phyloP scores from a whole-genome alignment of 2,113 vertebrate species.

The Gymnobelideus leadbeateri region DNA sequence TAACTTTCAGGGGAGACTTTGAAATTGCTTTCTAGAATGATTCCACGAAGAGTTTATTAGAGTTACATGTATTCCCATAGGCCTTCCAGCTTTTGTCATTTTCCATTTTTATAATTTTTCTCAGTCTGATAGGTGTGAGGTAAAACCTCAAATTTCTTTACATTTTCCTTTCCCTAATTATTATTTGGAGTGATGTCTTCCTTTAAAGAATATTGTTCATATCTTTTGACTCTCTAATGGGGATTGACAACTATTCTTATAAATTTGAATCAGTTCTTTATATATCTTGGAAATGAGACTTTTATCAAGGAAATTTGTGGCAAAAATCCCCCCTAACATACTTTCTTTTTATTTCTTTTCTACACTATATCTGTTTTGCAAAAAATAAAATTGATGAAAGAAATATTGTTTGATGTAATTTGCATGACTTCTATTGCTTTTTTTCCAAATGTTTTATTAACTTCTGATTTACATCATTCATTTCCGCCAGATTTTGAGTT shows the following conservation, averaged over 20 bases:
- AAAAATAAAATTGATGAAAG: not conserved
- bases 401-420: not conserved
- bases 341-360: not conserved
- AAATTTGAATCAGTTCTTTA: not conserved
- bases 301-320: not conserved
- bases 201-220: not conserved
- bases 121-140: not conserved
- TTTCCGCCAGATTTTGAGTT: too few relatives aligned
- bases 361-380: not conserved
- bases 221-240: not conserved
- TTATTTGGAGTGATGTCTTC: not conserved
- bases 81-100: not conserved
- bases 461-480: too few relatives aligned
- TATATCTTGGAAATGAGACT: not conserved
- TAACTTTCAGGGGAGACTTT: not conserved
- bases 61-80: not conserved
- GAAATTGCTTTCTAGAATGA: not conserved
- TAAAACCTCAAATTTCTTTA: not conserved
- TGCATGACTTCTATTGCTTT: not conserved
- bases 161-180: slow-evolving; percentile 1
- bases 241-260: not conserved
- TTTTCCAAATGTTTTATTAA: too few relatives aligned
- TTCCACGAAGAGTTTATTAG: not conserved
- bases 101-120: not conserved
- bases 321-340: not conserved